Base-by-base conservation (phyloP, 1,140 invertebrate genomes). In the Drosophila biarmipes region DNA sequence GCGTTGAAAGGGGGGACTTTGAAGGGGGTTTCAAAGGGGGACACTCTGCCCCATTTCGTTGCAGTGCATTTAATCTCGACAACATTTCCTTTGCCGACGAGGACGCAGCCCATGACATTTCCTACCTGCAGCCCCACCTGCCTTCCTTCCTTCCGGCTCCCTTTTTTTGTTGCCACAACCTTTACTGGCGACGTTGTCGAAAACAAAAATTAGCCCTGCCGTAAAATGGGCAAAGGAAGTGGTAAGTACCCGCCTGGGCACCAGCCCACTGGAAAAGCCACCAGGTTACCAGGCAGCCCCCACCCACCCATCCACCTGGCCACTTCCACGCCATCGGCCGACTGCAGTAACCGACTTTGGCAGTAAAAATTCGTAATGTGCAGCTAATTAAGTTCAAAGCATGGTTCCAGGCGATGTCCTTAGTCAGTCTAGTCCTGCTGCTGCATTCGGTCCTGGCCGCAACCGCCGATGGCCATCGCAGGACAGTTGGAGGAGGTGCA, bases 301-400 rank as follows among this genome's bases (percentile, higher is more conserved):
- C 3, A 5, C 24, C 24, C 3, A 14, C 35, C 62, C 55, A 40
- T 27, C 61, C 48, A 38, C 19, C 55, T 27, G 24, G 15, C 46
- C n/a, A 49, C 46, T 29, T 59, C 17, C 17, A 29, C 59, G 37
- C 53, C 42, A 68, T 55, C 48, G 67, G 19, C 42, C 57, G 64
- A 73, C 75, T 84, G 82, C 84, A 87, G 82, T 68, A 68, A 67
- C 82, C 49, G 63, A 72, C 56, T 56, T 53, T 72, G 66, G 53
- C 84, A 87, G 84, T 89, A 87, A 87, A 87, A 87, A 89, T 87
- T 87, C 76, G 84, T 90, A 89, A 89, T 89, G 85, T 80, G 84
- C 84, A 77, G 80, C 84, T 89, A 89, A 89, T 89, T 89, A 89
- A 89, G 84, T 89, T 89, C 84, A 89, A 89, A 89, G 84, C 85